These are phyloP conservation scores for Calonectris borealis DNA, from an alignment of 2,113 vertebrate genomes.

Conservation along the genomic window DNA sequence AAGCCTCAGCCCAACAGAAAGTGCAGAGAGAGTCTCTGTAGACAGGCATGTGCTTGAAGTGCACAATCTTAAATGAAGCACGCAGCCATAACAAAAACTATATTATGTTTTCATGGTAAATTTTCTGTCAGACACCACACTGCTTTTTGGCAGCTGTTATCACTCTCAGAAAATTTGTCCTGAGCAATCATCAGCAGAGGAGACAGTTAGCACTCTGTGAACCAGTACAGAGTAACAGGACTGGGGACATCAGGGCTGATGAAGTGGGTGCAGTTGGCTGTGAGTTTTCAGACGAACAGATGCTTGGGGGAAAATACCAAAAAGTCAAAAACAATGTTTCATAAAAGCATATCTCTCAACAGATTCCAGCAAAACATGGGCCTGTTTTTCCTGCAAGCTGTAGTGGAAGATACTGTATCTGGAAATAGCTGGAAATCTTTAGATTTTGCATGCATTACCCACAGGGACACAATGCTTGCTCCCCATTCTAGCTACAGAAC, in stretches of 20 bases:
- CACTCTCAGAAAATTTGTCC: constrained; percentile 9
- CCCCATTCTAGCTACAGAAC: background rate
- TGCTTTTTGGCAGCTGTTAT: background rate
- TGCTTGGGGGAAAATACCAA: background rate
- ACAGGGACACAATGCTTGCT: background rate
- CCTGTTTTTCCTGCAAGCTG: background rate
- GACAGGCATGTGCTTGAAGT: background rate
- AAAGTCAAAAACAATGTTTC: background rate
- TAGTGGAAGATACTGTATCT: background rate
- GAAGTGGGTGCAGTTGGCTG: background rate
- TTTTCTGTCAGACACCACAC: background rate
- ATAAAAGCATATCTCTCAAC: background rate
- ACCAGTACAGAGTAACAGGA: background rate
- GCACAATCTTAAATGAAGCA: background rate
- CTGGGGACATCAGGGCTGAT: background rate
- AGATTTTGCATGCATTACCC: background rate
- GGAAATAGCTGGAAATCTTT: background rate
- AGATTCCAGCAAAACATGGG: background rate
- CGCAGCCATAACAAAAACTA: background rate
- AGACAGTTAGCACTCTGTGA: background rate
- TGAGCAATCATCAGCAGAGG: background rate
- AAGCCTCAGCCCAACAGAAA: background rate
- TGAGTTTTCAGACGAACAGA: background rate
- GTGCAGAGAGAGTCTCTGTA: background rate
- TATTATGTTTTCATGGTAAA: background rate